Evolutionary conservation across 2,888 invertebrate genomes (phyloP), one percentile per base, ranked within the genome.

Genomic region (Argyresthia goedartella): DNA sequence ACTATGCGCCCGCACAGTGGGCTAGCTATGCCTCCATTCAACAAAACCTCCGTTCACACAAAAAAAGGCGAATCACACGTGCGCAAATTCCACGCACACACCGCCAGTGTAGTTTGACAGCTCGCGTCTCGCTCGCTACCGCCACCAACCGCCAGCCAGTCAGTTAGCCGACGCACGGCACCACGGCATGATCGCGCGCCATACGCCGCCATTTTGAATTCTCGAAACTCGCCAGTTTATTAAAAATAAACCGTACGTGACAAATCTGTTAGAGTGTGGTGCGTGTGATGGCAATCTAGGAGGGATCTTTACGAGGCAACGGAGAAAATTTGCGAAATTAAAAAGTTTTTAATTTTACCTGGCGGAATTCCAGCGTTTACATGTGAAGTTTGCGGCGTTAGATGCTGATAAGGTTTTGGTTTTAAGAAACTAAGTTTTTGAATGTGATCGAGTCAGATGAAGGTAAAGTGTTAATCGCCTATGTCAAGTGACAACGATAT

Each of bases 161-260:
- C 82, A 85, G 85, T 86, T 76, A 76, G 81, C 77, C 84, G 81
- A 76, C 73, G 79, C 68, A 69, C 81, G 81, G 82, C 82, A 79
- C 71, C 76, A 81, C 80, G 81, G 80, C 61, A 72, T 66, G 67
- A 69, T 65, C 75, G 73, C 59, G 66, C 65, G 57, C 59, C 36
- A n/a, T 15, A 13, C 60, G 69, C 65, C 75, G 79, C 77, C 75
- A 80, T 80, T 53, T 80, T 76, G 71, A 63, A 67, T 69, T 71
- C 64, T 62, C 60, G 66, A 73, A 69, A 71, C 57, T 65, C 67
- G 69, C 63, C 69, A 71, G 69, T 73, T 67, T 69, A 66, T 69
- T 69, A 73, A 73, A 77, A 77, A 75, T 75, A 79, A 77, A 80
- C 66, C 67, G 73, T 76, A 78, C 75, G 80, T 81, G 78, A 73